These are phyloP conservation scores for Sapajus apella DNA, from an alignment of 2,113 vertebrate species.

Conservation along the genomic window DNA sequence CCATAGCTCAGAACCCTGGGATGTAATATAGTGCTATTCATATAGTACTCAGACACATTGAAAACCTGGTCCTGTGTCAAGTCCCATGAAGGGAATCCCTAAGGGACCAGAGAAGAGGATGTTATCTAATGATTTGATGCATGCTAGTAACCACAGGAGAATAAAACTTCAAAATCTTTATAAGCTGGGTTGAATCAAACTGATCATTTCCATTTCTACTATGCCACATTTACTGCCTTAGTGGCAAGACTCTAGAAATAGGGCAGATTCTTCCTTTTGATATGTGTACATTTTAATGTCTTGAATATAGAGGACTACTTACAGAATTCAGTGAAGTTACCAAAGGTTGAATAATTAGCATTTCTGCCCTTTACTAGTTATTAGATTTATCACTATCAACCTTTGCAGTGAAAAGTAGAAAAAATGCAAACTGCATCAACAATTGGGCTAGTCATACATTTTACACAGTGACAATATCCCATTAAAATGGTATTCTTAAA, in stretches of 20 bases:
- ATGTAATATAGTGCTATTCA: background rate
- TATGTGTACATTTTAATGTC: background rate
- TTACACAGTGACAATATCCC: background rate
- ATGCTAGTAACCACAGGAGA: background rate
- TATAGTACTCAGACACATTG: background rate
- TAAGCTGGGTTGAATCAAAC: background rate
- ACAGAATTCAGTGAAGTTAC: background rate
- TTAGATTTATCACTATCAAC: background rate
- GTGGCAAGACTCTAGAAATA: background rate
- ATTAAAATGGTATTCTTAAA: background rate
- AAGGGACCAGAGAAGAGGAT: background rate
- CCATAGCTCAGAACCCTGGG: background rate
- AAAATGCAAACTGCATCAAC: background rate
- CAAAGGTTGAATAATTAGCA: background rate
- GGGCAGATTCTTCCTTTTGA: background rate
- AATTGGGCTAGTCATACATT: background rate
- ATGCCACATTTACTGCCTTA: background rate
- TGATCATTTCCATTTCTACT: background rate
- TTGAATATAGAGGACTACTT: background rate
- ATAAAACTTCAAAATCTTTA: background rate
- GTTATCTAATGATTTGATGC: background rate
- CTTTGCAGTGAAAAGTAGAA: background rate
- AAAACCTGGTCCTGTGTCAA: background rate
- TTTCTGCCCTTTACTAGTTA: slow-evolving; percentile 1
- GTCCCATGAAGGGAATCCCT: background rate